phyloP scores from a whole-genome alignment of 2,888 invertebrate genomes.

The Ophion obscuratus region DNA sequence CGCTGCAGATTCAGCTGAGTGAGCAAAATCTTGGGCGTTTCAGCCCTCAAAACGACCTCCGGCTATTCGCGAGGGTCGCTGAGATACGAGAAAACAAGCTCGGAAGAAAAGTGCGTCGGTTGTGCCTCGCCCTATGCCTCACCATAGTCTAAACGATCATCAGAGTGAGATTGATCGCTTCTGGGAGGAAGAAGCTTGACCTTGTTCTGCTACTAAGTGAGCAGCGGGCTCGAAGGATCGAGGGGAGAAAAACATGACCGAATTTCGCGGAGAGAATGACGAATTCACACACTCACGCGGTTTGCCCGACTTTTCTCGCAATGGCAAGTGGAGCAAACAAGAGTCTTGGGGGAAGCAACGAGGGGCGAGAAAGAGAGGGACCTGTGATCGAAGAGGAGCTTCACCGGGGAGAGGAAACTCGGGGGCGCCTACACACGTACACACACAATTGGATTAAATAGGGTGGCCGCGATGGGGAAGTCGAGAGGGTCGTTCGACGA shows the following conservation, averaged over 20 bases:
- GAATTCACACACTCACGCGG: constrained; percentile 1
- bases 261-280: constrained; percentile 3
- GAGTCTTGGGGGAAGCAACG: constrained; percentile 24
- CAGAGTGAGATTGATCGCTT: neutral
- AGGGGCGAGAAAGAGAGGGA: constrained; percentile 28
- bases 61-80: neutral
- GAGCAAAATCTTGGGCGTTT: neutral
- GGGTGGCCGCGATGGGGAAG: constrained; percentile 30
- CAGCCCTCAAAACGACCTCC: neutral
- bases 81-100: neutral
- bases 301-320: constrained; percentile 37
- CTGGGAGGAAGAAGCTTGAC: neutral
- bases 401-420: constrained; percentile 20
- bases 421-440: constrained; percentile 1
- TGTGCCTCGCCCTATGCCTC: neutral
- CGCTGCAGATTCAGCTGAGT: neutral
- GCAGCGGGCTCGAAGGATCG: too few relatives aligned
- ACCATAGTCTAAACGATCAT: neutral
- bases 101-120: constrained; percentile 5
- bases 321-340: constrained; percentile 48
- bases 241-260: neutral
- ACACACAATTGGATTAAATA: constrained; percentile 61
- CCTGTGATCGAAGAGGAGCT: constrained; percentile 13
- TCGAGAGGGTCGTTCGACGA: constrained; percentile 51
- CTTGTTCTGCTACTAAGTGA: too few relatives aligned